phyloP scores from a whole-genome alignment of 2,888 invertebrate species.

The Griposia aprilina region DNA sequence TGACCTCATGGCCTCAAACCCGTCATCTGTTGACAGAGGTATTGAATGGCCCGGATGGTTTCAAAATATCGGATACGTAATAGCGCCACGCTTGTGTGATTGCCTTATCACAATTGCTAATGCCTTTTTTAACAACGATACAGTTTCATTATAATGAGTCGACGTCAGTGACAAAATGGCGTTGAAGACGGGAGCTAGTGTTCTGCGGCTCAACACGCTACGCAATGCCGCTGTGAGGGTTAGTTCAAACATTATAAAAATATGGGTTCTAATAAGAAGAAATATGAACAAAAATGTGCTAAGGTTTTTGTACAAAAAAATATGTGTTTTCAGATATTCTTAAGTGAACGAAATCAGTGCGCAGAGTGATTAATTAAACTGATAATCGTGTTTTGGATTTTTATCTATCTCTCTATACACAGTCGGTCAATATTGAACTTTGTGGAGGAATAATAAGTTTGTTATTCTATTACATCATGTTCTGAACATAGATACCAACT shows the following conservation, averaged over 20 bases:
- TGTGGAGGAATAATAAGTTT: slow-evolving; percentile 29
- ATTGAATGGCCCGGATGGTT: slow-evolving; percentile 18
- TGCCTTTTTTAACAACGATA: slow-evolving; percentile 72
- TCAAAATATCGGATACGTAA: slow-evolving; percentile 32
- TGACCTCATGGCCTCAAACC: slow-evolving; percentile 30
- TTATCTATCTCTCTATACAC: slow-evolving; percentile 38
- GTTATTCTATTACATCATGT: slow-evolving; percentile 52
- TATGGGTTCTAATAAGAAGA: background rate
- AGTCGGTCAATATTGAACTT: slow-evolving; percentile 51
- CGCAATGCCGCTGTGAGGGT: slow-evolving; percentile 77
- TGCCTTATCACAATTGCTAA: slow-evolving; percentile 83
- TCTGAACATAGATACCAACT: slow-evolving; percentile 5
- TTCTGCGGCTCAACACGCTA: slow-evolving; percentile 75
- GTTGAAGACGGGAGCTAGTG: slow-evolving; percentile 81
- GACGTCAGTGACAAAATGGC: slow-evolving; percentile 82
- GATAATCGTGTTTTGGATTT: slow-evolving; percentile 50
- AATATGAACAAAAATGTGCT: background rate
- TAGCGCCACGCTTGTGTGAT: slow-evolving; percentile 42
- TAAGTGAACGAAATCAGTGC: slow-evolving; percentile 50
- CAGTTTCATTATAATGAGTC: slow-evolving; percentile 58
- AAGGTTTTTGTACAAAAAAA: background rate
- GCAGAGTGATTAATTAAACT: slow-evolving; percentile 31
- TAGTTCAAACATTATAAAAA: slow-evolving; percentile 62
- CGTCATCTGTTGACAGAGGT: slow-evolving; percentile 24
- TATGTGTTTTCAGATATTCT: background rate